phyloP scores from a whole-genome alignment of 2,888 invertebrate species.

The Tryphoninae sp. region DNA sequence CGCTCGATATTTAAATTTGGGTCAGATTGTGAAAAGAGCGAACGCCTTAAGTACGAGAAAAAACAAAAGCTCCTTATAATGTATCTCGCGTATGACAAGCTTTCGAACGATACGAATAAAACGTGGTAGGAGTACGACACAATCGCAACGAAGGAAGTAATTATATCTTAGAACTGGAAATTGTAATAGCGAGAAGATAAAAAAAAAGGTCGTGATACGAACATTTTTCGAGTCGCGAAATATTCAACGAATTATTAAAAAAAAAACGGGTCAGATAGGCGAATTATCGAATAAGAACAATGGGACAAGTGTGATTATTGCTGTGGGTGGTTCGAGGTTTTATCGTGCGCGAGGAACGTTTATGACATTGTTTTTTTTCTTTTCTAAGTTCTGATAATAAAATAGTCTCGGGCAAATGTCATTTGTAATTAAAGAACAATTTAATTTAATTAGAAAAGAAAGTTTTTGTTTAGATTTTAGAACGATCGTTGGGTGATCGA shows the following conservation, averaged over 20 bases:
- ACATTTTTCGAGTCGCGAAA: constrained; percentile 1
- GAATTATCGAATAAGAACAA: neutral
- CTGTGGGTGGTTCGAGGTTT: neutral
- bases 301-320: neutral
- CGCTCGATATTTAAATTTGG: constrained; percentile 65
- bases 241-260: neutral
- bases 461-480: neutral
- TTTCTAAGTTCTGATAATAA: neutral
- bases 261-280: neutral
- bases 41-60: constrained; percentile 11
- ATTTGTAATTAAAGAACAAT: neutral
- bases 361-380: too few species aligned
- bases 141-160: constrained; percentile 52
- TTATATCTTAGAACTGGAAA: constrained; percentile 40
- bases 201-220: constrained; percentile 25
- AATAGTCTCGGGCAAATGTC: neutral
- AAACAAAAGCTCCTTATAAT: constrained; percentile 52
- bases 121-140: neutral
- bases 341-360: too few species aligned
- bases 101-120: constrained; percentile 31
- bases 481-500: neutral
- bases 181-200: constrained; percentile 18
- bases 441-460: neutral
- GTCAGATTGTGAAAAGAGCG: constrained; percentile 61
- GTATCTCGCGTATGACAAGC: constrained; percentile 62